Conservation (phyloP, 2,113 vertebrate genomes). For the Nansenia antarctica region DNA sequence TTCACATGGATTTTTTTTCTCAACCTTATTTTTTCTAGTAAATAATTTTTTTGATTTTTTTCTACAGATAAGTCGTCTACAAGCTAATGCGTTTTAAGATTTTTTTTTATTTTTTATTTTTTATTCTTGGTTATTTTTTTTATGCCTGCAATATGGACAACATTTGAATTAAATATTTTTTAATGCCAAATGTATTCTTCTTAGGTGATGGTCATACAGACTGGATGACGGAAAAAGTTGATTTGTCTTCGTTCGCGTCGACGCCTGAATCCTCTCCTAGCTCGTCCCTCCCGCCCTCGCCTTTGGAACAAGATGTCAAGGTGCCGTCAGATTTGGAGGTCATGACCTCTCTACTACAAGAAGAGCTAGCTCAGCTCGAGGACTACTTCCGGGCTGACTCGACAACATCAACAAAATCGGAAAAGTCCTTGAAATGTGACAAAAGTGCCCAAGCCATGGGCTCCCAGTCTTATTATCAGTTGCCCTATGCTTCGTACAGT, state of each 20-base stretch:
- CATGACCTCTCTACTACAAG: constrained; percentile 89
- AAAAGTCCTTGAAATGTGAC: constrained; percentile 81
- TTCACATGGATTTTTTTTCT: constrained; percentile 64
- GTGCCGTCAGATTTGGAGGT: constrained; percentile 88
- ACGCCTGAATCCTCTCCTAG: constrained; percentile 74
- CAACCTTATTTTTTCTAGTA: constrained; percentile 40
- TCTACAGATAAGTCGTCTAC: no score
- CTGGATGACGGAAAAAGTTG: constrained; percentile 92
- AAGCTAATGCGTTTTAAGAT: no score
- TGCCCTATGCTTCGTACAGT: constrained; percentile 75
- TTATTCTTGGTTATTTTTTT: constrained; percentile 19
- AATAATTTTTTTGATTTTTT: background rate
- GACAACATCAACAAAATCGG: constrained; percentile 72
- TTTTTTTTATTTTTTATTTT: constrained; percentile 17
- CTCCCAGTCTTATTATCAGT: constrained; percentile 78
- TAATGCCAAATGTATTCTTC: constrained; percentile 27
- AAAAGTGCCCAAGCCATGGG: constrained; percentile 77
- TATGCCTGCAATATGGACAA: background rate
- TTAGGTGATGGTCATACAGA: constrained; percentile 87
- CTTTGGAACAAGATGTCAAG: constrained; percentile 79
- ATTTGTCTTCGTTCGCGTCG: constrained; percentile 85
- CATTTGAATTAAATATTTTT: constrained; percentile 15
- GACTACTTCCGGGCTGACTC: constrained; percentile 90
- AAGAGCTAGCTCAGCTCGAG: constrained; percentile 92
- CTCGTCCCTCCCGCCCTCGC: constrained; percentile 78